Percentiles rank a stretch among this genome's conserved stretches.
These are phyloP conservation scores for Homarus americanus DNA, from an alignment of 1,140 invertebrate genomes.

Conservation along the genomic window DNA sequence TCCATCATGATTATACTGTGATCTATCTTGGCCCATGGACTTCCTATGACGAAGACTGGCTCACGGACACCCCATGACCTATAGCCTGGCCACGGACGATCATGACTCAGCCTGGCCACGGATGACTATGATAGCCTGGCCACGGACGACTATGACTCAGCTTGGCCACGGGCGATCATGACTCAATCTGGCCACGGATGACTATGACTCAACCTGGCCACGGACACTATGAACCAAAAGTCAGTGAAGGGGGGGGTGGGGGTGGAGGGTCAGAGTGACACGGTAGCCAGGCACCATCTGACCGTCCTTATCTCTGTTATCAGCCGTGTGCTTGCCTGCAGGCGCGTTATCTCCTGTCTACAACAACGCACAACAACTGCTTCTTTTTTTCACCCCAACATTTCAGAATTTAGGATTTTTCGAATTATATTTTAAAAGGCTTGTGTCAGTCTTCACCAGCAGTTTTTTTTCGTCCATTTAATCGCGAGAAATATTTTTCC, in stretches of 20 bases:
- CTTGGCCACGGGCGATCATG: too few species aligned
- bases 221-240: too few species aligned
- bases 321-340: conserved; percentile 24
- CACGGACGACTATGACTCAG: too few species aligned
- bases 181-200: not conserved
- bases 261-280: not conserved
- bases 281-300: not conserved
- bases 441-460: not conserved
- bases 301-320: conserved; percentile 20
- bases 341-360: conserved; percentile 20
- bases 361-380: conserved; percentile 18
- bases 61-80: too few species aligned
- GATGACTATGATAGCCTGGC: not conserved
- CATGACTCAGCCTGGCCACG: not conserved
- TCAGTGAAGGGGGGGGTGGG: not conserved
- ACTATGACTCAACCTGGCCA: not conserved
- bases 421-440: not conserved
- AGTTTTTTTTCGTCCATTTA: not conserved
- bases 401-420: conserved; percentile 5
- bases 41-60: too few species aligned
- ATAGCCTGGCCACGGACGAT: too few species aligned
- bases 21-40: too few species aligned
- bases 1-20: too few species aligned
- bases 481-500: conserved; percentile 11
- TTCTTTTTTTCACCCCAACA: not conserved